Evolutionary conservation across 2,797 vertebrate genomes (phyloP).

Genomic region (Pangasius djambal): DNA sequence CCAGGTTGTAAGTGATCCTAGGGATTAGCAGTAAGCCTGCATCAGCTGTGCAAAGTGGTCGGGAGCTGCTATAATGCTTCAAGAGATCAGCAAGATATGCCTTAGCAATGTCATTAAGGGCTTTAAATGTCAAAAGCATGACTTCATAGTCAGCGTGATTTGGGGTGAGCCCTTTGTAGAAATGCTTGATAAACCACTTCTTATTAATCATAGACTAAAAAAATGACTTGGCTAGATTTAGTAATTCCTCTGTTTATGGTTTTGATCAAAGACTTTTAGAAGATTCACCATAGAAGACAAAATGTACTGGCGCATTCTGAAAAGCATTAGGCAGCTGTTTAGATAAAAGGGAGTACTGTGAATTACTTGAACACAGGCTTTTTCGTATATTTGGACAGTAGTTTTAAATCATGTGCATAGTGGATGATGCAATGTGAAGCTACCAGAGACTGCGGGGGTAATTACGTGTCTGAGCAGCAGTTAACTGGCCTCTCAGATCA

Average conservation of each 20-base stretch:
- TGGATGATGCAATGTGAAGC: constrained; percentile 37
- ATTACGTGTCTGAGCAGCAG: constrained; percentile 57
- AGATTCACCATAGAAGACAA: constrained; percentile 16
- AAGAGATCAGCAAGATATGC: constrained; percentile 25
- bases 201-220: constrained; percentile 48
- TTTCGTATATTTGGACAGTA: constrained; percentile 28
- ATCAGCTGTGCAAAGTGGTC: constrained; percentile 27
- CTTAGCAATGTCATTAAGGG: constrained; percentile 22
- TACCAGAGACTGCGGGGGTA: constrained; percentile 37
- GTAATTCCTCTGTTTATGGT: constrained; percentile 24
- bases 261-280: constrained; percentile 34
- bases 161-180: constrained; percentile 21
- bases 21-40: constrained; percentile 34
- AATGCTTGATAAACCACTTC: constrained; percentile 38
- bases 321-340: constrained; percentile 32
- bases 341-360: constrained; percentile 15
- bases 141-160: constrained; percentile 20
- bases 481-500: constrained; percentile 51
- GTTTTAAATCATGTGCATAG: constrained; percentile 37
- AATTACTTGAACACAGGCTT: constrained; percentile 22
- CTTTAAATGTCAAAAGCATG: constrained; percentile 29
- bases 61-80: constrained; percentile 13
- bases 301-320: constrained; percentile 9
- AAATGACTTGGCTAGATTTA: constrained; percentile 37
- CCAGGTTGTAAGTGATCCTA: constrained; percentile 23